phyloP scores from a whole-genome alignment of 2,888 invertebrate species.

The Megaustenia siamemsis region DNA sequence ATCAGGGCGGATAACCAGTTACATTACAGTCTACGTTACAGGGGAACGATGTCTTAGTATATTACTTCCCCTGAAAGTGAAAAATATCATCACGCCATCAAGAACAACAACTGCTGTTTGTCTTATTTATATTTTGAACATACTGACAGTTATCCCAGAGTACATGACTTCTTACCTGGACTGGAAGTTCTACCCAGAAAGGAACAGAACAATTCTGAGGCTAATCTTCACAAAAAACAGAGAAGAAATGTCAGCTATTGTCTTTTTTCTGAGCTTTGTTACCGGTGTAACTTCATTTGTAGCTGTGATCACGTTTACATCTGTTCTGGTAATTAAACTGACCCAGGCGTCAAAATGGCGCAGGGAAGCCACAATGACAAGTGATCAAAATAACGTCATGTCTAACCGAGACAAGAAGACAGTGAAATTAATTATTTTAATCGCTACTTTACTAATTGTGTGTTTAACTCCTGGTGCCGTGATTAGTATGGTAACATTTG shows the following conservation, averaged over 20 bases:
- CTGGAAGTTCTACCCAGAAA: not conserved
- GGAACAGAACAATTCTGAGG: not conserved
- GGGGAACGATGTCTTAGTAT: constrained; percentile 24
- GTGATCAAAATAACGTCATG: not conserved
- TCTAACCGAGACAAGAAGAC: constrained; percentile 17
- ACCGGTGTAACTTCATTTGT: not conserved
- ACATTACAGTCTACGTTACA: not conserved
- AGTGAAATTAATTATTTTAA: not conserved
- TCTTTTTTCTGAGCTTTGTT: not conserved
- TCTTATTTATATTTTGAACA: not conserved
- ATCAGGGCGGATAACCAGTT: constrained; percentile 1
- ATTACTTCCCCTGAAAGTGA: too few species aligned
- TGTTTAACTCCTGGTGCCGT: constrained; percentile 17
- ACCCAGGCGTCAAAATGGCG: not conserved
- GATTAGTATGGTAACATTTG: not conserved
- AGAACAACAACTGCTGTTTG: not conserved
- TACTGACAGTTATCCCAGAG: not conserved
- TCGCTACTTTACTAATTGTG: constrained; percentile 9
- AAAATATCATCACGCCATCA: not conserved
- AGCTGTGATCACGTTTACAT: not conserved
- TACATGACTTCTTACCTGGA: not conserved
- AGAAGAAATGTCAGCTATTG: not conserved
- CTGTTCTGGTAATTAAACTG: not conserved
- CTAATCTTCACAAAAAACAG: not conserved
- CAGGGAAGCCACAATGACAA: not conserved